These are phyloP conservation scores for Chaetorhynchus papuensis DNA, from an alignment of 2,113 vertebrate genomes.

Conservation along the genomic window DNA sequence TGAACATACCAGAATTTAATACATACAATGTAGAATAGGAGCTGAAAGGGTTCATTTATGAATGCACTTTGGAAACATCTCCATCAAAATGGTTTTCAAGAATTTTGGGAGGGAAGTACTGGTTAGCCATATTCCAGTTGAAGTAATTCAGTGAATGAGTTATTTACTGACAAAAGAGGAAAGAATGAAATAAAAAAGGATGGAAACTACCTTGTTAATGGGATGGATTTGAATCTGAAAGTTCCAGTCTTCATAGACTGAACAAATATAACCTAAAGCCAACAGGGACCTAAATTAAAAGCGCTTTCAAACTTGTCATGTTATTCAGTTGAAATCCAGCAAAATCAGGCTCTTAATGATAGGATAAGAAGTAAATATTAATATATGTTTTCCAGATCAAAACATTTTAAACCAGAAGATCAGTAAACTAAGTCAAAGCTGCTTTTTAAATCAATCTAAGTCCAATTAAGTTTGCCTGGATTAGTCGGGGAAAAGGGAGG, in stretches of 20 bases:
- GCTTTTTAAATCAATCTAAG: not conserved
- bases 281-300: not conserved
- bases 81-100: not conserved
- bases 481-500: not conserved
- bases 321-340: not conserved
- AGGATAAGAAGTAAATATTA: not conserved
- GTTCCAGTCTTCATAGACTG: not conserved
- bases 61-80: not conserved
- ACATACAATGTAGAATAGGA: not conserved
- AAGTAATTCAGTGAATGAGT: not conserved
- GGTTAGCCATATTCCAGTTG: not conserved
- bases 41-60: not conserved
- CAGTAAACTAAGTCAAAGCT: not conserved
- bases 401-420: not conserved
- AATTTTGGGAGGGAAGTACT: not conserved
- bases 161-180: not conserved
- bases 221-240: not conserved
- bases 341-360: not conserved
- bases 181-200: not conserved
- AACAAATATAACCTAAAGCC: not conserved
- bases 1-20: not conserved
- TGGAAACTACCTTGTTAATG: not conserved
- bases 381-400: not conserved
- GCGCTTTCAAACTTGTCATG: not conserved
- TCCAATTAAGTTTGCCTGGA: not conserved